These are phyloP conservation scores for Pica pica DNA, from an alignment of 2,113 vertebrate species.

Conservation along the genomic window DNA sequence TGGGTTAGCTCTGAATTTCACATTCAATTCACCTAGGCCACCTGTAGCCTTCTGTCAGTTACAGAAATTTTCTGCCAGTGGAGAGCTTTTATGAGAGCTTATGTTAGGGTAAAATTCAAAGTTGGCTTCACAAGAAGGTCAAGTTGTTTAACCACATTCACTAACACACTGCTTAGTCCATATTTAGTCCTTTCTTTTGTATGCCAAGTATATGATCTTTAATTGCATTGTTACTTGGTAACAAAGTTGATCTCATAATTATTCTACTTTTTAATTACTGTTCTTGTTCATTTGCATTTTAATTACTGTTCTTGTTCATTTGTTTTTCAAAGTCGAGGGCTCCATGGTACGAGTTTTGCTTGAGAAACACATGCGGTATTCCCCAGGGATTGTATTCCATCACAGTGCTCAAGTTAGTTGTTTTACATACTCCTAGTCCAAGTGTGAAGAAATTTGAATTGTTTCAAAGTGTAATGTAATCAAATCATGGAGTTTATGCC, in stretches of 20 bases:
- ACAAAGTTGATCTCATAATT: background rate
- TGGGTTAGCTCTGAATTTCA: background rate
- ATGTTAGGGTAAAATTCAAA: background rate
- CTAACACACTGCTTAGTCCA: background rate
- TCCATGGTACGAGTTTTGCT: background rate
- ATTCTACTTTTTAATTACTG: background rate
- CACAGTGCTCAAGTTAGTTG: background rate
- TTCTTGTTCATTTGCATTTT: background rate
- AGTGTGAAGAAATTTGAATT: background rate
- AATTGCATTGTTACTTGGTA: background rate
- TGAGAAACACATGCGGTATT: background rate
- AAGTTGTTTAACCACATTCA: background rate
- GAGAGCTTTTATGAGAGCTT: background rate
- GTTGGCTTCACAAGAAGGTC: background rate
- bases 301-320: background rate
- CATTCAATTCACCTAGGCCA: background rate
- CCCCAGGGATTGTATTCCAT: background rate
- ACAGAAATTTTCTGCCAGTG: background rate
- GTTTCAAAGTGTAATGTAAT: background rate
- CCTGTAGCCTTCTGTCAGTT: background rate
- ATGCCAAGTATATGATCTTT: background rate
- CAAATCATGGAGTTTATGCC: background rate
- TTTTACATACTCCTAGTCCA: background rate
- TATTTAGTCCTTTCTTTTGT: background rate
- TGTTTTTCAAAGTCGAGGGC: conserved; percentile 1